Conservation (phyloP, 2,113 vertebrate species). For the Varanus salvator region DNA sequence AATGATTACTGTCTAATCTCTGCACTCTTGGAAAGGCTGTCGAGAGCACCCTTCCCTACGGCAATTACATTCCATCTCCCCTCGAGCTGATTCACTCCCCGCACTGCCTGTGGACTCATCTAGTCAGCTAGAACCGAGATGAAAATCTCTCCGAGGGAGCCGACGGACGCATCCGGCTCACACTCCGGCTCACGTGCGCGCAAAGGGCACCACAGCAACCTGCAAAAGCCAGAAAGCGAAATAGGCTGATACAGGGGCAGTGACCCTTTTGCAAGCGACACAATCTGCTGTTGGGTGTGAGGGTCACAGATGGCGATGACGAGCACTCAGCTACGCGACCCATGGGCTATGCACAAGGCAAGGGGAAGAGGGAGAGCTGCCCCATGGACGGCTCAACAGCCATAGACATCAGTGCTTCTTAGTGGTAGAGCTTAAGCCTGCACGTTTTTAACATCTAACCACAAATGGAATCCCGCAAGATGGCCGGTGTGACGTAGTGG, state of each 20-base stretch:
- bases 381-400: no score
- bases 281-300: fast-evolving
- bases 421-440: background rate
- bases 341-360: background rate
- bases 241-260: background rate
- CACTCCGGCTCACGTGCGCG: constrained; percentile 46
- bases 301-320: background rate
- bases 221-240: constrained; percentile 36
- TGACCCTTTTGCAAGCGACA: background rate
- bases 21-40: constrained; percentile 71
- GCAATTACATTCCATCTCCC: constrained; percentile 70
- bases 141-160: constrained; percentile 41
- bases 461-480: background rate
- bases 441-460: background rate
- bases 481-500: no score
- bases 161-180: constrained; percentile 45
- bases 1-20: constrained; percentile 77
- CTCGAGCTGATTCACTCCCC: constrained; percentile 64
- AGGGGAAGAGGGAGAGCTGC: background rate
- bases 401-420: background rate
- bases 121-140: constrained; percentile 54
- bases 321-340: background rate
- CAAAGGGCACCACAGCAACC: constrained; percentile 40
- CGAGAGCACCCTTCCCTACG: constrained; percentile 69
- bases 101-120: constrained; percentile 66